These are phyloP conservation scores for Omphaloscelis lunosa DNA, from an alignment of 2,888 invertebrate species.

Conservation along the genomic window DNA sequence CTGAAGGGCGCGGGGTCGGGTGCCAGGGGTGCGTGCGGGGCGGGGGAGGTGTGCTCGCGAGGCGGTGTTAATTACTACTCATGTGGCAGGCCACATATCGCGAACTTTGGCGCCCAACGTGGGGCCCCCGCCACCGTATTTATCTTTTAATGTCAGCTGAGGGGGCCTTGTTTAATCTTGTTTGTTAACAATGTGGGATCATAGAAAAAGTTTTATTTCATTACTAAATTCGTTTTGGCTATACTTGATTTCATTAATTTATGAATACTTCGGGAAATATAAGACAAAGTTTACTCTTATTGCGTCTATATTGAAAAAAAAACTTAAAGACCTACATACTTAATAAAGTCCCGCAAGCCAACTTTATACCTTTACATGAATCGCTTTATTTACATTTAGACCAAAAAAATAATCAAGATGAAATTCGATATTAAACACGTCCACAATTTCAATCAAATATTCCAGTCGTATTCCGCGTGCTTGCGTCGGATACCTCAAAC, in stretches of 20 bases:
- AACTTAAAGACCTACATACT: neutral
- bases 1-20: conserved; percentile 52
- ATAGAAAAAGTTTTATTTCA: conserved; percentile 74
- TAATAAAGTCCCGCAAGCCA: conserved; percentile 12
- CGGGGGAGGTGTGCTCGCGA: conserved; percentile 72
- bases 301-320: neutral
- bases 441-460: conserved; percentile 86
- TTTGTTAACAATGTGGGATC: conserved; percentile 74
- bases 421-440: conserved; percentile 81
- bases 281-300: neutral
- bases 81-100: conserved; percentile 89
- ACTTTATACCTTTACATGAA: neutral
- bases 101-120: conserved; percentile 88
- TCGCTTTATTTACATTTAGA: conserved; percentile 22
- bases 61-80: conserved; percentile 90
- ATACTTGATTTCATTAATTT: conserved; percentile 30
- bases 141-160: conserved; percentile 85
- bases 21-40: conserved; percentile 59
- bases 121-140: conserved; percentile 80
- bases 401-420: conserved; percentile 66
- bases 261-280: neutral
- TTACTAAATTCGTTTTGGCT: conserved; percentile 52
- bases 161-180: conserved; percentile 77
- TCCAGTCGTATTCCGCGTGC: conserved; percentile 81
- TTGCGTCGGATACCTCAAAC: conserved; percentile 83